Evolutionary conservation across 2,113 vertebrate genomes (phyloP).

Genomic region (Diphyllodes magnificus): DNA sequence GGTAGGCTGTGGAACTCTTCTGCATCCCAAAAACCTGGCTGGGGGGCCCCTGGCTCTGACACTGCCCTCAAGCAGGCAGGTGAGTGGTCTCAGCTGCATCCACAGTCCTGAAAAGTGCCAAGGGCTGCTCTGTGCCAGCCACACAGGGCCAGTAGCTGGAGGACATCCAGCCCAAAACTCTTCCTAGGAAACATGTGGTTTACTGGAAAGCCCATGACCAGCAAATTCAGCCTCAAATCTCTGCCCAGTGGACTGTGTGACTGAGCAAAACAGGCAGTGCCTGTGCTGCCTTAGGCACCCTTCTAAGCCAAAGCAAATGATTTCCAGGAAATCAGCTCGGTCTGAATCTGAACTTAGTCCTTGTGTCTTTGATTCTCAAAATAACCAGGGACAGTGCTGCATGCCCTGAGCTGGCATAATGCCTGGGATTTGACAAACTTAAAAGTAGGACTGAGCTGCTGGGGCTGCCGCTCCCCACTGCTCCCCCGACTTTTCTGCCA

Average conservation of each 20-base stretch:
- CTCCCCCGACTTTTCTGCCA: not conserved
- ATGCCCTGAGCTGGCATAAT: fast-evolving
- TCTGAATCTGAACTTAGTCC: not conserved
- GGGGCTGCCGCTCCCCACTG: fast-evolving
- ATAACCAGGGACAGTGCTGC: fast-evolving
- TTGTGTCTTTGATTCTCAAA: not conserved
- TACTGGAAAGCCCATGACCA: fast-evolving
- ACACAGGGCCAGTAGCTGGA: not conserved
- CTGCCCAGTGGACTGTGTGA: fast-evolving
- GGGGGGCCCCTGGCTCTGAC: fast-evolving
- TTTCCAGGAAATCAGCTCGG: not conserved
- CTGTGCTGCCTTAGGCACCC: fast-evolving
- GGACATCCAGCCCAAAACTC: not conserved
- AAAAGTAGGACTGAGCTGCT: not conserved
- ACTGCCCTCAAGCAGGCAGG: not conserved
- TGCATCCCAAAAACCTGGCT: not conserved
- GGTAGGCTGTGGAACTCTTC: not conserved
- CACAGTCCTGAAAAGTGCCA: fast-evolving
- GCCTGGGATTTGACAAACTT: not conserved
- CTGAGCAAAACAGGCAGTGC: fast-evolving
- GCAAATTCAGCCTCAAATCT: not conserved
- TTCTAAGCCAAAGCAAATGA: not conserved
- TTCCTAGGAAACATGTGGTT: not conserved
- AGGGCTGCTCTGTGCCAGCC: not conserved
- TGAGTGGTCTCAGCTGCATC: fast-evolving